Conservation (phyloP, 2,797 vertebrate species). For the Notamacropus eugenii region DNA sequence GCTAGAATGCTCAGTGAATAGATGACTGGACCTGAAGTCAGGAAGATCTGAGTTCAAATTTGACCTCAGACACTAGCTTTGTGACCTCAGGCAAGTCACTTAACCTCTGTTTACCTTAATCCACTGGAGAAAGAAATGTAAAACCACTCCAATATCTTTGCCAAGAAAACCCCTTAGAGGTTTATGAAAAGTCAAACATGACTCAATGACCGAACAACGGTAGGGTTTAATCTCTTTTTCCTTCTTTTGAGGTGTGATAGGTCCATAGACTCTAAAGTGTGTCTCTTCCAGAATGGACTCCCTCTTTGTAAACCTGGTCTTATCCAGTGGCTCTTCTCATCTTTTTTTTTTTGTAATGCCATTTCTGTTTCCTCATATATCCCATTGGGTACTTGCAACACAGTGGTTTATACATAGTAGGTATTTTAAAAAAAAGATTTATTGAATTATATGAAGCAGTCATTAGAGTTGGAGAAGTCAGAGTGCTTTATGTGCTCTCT, state of each 20-base stretch:
- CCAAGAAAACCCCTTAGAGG: neutral
- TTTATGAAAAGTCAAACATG: neutral
- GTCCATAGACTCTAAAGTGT: neutral
- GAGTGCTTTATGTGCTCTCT: neutral
- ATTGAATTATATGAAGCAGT: neutral
- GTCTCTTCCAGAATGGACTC: neutral
- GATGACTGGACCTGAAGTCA: neutral
- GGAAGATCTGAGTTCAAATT: neutral
- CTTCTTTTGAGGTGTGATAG: neutral
- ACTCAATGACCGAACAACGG: neutral
- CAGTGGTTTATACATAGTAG: neutral
- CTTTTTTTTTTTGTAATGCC: neutral
- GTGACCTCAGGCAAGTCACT: rapidly evolving
- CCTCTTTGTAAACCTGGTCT: neutral
- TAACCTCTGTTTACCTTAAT: neutral
- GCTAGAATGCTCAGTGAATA: neutral
- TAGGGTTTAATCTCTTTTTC: neutral
- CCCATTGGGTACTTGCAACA: neutral
- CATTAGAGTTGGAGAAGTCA: neutral
- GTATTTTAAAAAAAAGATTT: neutral
- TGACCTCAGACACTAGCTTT: neutral
- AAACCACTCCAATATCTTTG: neutral
- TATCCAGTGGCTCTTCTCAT: neutral
- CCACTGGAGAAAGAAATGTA: neutral
- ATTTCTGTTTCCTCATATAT: neutral